phyloP scores from a whole-genome alignment of 2,888 invertebrate species.

The Tanypteryx hageni region DNA sequence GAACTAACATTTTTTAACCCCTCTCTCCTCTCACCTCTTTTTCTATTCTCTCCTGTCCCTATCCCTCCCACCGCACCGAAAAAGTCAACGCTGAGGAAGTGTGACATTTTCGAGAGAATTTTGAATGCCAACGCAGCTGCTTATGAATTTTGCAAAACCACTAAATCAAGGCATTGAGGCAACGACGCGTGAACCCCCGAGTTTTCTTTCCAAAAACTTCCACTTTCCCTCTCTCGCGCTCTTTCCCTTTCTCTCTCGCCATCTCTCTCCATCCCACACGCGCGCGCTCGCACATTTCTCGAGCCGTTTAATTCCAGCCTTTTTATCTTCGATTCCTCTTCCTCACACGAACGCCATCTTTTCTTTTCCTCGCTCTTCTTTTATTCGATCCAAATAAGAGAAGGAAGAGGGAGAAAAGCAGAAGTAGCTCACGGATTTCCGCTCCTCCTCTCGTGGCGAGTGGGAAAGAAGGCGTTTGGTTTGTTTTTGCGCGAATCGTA shows the following conservation, averaged over 20 bases:
- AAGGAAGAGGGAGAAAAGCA: no score
- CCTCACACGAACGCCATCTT: background rate
- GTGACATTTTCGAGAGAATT: conserved; percentile 36
- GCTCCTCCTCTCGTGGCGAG: background rate
- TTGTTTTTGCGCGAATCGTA: conserved; percentile 19
- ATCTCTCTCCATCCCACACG: background rate
- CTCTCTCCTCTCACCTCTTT: background rate
- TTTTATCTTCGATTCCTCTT: background rate
- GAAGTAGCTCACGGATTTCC: background rate
- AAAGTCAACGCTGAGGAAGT: background rate
- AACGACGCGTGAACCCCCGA: background rate
- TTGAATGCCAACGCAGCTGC: conserved; percentile 52
- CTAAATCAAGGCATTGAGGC: conserved; percentile 10
- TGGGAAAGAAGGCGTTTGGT: background rate
- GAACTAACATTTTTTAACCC: background rate
- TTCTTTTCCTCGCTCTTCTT: background rate
- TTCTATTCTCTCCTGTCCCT: background rate
- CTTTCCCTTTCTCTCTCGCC: background rate
- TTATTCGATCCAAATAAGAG: no score
- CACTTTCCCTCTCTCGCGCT: background rate
- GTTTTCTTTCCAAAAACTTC: background rate
- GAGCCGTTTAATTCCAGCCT: no score
- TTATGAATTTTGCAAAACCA: conserved; percentile 57
- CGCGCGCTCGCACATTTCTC: background rate
- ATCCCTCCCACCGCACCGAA: background rate